Conservation (phyloP, 1,140 invertebrate genomes). For the Cryptotermes secundus region DNA sequence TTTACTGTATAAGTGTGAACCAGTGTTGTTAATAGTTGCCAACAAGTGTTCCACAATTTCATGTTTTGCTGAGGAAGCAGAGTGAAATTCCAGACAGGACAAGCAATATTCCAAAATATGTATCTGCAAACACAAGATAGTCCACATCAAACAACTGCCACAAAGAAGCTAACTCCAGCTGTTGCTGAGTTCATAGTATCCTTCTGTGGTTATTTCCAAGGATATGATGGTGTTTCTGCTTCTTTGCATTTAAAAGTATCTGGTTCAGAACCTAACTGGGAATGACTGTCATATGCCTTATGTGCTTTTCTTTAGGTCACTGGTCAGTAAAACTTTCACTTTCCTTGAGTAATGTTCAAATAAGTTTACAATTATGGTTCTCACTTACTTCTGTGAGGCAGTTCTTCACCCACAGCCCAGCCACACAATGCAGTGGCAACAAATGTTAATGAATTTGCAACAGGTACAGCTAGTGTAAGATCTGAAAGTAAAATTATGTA, state of each 20-base stretch:
- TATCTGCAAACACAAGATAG: constrained; percentile 44
- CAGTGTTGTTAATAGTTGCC: not conserved
- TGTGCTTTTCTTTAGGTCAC: too few species aligned
- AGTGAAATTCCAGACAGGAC: constrained; percentile 50
- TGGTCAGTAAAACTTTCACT: too few species aligned
- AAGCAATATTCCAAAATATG: constrained; percentile 49
- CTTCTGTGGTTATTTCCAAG: too few species aligned
- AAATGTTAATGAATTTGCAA: constrained; percentile 70
- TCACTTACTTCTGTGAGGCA: constrained; percentile 40
- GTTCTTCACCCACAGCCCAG: constrained; percentile 57
- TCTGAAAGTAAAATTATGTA: constrained; percentile 44
- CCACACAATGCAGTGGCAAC: constrained; percentile 67
- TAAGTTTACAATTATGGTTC: too few species aligned
- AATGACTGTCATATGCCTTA: too few species aligned
- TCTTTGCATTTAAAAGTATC: too few species aligned
- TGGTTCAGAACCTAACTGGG: too few species aligned
- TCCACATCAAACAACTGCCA: not conserved
- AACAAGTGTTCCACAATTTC: not conserved
- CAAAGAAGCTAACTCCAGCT: too few species aligned
- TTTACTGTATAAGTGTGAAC: too few species aligned
- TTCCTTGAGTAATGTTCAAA: too few species aligned
- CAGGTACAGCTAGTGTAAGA: constrained; percentile 65
- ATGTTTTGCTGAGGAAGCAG: constrained; percentile 50
- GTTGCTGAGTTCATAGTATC: too few species aligned
- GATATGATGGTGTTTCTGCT: too few species aligned